Base-by-base conservation (phyloP, 2,888 invertebrate species). In the Tetramorium bicarinatum region DNA sequence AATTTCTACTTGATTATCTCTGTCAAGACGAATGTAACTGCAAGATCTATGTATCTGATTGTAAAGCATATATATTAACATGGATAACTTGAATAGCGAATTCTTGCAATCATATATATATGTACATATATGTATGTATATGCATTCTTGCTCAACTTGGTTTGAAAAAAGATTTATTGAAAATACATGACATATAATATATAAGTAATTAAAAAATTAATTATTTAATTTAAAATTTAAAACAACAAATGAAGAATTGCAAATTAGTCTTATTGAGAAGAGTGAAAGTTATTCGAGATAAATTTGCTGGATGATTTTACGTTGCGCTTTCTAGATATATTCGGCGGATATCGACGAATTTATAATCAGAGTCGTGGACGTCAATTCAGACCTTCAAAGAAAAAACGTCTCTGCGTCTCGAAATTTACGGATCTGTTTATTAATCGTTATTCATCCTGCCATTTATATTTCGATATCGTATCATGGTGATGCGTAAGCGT, bases 391-490 rank as follows among this genome's bases (percentile, higher is more conserved):
- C 29, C 34, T 75, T 64, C 21, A 25, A 38, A 34, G 52, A 41
- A 72, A 34, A 76, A 21, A 15, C 0, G 13, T 11, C 13, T 38
- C 9, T 13, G 8, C 72, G n/a, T 0, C 21, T 59, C 44, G 56
- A 21, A 74, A 80, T 59, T 59, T 44, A 44, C 52, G 25, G 52
- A 69, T 80, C 56, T 54, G 71, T 71, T 66, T 54, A 71, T 80
- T 72, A 81, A 74, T 83, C 71, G 62, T 90, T 90, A 88, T 88
- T 90, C 82, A 85, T 84, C 66, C 49, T 21, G 38, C 52, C 34
- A 90, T 90, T 88, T 86, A 89, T 87, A 90, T 85, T 89, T 88
- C 49, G 34, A 38, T 21, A 72, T 59, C 38, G 34, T 72, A 80
- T 74, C 21, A 13, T 13, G 18, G 9, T 44, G 75, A 77, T 56